Conservation (phyloP, 2,797 vertebrate species). For the Neomorphus geoffroyi region DNA sequence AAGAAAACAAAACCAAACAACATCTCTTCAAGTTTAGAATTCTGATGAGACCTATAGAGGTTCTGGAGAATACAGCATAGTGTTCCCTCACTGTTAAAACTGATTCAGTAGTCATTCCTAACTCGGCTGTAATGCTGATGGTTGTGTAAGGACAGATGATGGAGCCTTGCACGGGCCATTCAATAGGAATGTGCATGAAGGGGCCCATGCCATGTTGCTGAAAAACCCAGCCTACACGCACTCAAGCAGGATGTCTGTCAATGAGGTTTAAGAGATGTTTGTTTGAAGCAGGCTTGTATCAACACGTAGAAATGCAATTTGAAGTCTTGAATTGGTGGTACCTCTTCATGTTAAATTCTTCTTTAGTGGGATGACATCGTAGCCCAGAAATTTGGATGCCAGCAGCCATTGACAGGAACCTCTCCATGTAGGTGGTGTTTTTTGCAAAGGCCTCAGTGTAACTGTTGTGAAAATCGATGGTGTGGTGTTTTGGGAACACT, state of each 20-base stretch:
- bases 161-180: background rate
- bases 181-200: background rate
- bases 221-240: background rate
- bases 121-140: accelerated
- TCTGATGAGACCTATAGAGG: background rate
- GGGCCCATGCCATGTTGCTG: background rate
- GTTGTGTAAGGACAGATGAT: background rate
- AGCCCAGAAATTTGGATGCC: background rate
- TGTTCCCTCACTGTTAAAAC: background rate
- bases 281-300: background rate
- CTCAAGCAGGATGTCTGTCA: background rate
- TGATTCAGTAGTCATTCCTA: accelerated
- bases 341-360: background rate
- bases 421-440: background rate
- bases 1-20: background rate
- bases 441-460: background rate
- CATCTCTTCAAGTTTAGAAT: background rate
- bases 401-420: background rate
- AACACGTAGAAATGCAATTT: background rate
- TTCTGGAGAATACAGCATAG: background rate
- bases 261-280: background rate
- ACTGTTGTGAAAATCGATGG: background rate
- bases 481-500: background rate
- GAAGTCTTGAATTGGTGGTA: background rate
- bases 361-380: background rate